Evolutionary conservation across 2,113 vertebrate species (phyloP).

Genomic region (Cyanoderma ruficeps): DNA sequence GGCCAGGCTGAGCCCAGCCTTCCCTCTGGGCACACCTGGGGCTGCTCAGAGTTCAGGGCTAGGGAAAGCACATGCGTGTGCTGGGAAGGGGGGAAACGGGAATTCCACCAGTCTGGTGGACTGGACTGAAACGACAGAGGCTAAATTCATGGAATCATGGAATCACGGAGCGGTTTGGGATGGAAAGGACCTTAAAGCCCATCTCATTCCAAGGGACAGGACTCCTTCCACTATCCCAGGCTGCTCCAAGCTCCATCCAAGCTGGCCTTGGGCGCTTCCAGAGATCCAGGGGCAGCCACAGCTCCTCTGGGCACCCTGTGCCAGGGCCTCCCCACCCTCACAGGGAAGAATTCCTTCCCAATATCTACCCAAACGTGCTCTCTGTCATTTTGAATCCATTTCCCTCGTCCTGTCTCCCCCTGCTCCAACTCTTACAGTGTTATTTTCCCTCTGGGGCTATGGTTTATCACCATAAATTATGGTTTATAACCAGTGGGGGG

Average conservation of each 20-base stretch:
- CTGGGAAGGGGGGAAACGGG: not conserved
- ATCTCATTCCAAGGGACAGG: not conserved
- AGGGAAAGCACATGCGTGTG: not conserved
- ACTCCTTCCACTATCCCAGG: fast-evolving
- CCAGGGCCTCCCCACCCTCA: fast-evolving
- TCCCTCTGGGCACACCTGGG: not conserved
- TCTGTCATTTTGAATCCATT: not conserved
- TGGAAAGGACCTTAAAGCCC: not conserved
- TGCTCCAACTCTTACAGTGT: not conserved
- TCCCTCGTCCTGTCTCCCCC: not conserved
- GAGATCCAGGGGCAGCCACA: not conserved
- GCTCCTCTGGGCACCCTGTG: not conserved
- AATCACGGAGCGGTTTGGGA: not conserved
- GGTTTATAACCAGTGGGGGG: not conserved
- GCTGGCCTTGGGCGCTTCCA: not conserved
- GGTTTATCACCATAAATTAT: not conserved
- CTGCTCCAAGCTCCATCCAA: fast-evolving
- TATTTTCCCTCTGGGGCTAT: not conserved
- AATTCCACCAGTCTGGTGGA: not conserved
- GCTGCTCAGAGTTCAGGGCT: not conserved
- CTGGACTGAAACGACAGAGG: not conserved
- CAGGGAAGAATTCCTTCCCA: fast-evolving
- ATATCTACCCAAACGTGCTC: not conserved
- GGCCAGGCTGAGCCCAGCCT: not conserved
- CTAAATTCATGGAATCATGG: not conserved